phyloP scores from a whole-genome alignment of 2,888 invertebrate species.

The Ecdyonurus torrentis region DNA sequence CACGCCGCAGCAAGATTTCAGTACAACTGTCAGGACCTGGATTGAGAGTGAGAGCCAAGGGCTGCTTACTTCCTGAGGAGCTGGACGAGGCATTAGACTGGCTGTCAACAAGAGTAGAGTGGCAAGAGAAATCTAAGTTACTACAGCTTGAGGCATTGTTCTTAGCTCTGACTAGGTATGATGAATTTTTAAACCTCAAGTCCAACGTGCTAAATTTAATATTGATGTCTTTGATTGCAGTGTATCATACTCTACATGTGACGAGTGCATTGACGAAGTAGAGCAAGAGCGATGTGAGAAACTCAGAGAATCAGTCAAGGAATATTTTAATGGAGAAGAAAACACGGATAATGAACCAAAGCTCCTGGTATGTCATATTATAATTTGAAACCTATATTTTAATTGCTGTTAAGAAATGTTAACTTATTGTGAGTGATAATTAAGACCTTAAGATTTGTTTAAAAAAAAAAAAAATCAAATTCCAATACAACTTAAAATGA shows the following conservation, averaged over 20 bases:
- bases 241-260: constrained; percentile 25
- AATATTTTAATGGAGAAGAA: constrained; percentile 53
- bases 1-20: constrained; percentile 56
- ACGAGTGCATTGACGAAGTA: constrained; percentile 24
- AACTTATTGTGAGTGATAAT: no score
- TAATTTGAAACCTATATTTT: no score
- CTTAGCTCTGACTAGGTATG: constrained; percentile 29
- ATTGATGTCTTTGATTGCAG: constrained; percentile 19
- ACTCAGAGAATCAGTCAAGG: constrained; percentile 55
- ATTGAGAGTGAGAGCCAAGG: constrained; percentile 65
- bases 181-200: no score
- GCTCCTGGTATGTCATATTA: not conserved
- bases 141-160: constrained; percentile 52
- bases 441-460: no score
- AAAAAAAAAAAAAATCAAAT: no score
- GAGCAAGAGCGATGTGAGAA: constrained; percentile 39
- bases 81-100: constrained; percentile 65
- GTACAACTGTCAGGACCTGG: constrained; percentile 71
- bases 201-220: not conserved
- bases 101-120: constrained; percentile 46
- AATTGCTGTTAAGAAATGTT: no score
- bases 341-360: constrained; percentile 19
- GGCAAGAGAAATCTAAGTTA: constrained; percentile 61
- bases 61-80: constrained; percentile 59
- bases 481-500: no score